Evolutionary conservation across 2,797 vertebrate genomes (phyloP), one percentile per base, ranked within the genome.

Genomic region (Amazonetta brasiliensis): DNA sequence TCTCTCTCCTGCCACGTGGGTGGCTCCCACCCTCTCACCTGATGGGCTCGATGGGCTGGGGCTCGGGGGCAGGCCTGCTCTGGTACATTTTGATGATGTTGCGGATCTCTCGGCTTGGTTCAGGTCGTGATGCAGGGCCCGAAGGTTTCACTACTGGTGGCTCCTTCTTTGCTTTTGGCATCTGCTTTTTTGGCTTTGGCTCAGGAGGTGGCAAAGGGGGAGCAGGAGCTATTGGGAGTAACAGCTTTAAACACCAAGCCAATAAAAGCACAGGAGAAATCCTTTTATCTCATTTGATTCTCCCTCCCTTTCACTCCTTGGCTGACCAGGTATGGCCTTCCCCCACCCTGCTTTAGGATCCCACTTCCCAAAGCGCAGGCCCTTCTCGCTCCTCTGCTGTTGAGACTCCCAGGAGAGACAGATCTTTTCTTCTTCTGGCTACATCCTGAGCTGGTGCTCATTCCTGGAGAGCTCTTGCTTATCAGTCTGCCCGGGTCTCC

Each of bases 81-180:
- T 99, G 99, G 95, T 98, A 99, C 97, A 96, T 97, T 84, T 98
- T 99, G 97, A 99, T 99, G 95, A 99, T 99, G 30, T 99, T 98
- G 23, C 98, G 92, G 30, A 99, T 99, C 82, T 98, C 98, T 30
- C 87, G 98, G 94, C 98, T 99, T 78, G 99, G 99, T 60, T 98
- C 91, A 3, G 92, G 87, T 54, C 60, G 97, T 0, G 48, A 22
- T 4, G 56, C 23, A 1, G 58, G 86, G 28, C 87, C 83, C 2
- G 63, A 90, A 52, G 89, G 41, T 35, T 56, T 93, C 60, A 84
- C 95, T 5, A 78, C 48, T 16, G 77, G 76, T 0, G 59, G 86
- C 14, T 86, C 23, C 12, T 9, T 71, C 89, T 7, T 71, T 4
- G 2, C 30, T 86, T 31, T 85, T 3, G 23, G 78, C 12, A n/a